Conservation (phyloP, 2,797 vertebrate species). For the Petrocephalus sullivani region DNA sequence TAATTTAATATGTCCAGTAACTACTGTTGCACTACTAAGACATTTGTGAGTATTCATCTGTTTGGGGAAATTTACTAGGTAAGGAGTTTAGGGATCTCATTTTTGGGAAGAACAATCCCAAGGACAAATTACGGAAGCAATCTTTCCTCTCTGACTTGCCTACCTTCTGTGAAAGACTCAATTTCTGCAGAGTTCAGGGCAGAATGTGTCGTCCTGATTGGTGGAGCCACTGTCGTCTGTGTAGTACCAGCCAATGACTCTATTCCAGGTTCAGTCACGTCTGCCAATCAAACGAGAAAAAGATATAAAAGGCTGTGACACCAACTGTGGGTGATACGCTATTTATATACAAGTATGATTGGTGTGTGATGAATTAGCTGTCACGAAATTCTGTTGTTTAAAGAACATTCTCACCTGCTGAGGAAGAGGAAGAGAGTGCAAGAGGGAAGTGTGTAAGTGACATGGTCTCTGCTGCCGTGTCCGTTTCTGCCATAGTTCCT, state of each 20-base stretch:
- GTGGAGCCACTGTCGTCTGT: background rate
- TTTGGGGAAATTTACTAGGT: background rate
- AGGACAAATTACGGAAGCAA: background rate
- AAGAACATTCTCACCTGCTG: background rate
- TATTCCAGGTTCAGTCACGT: background rate
- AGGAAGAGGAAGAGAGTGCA: background rate
- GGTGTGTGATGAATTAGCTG: background rate
- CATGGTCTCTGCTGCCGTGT: background rate
- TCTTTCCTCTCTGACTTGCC: background rate
- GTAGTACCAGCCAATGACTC: slow-evolving; percentile 9
- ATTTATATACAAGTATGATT: background rate
- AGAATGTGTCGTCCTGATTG: background rate
- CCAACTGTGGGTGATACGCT: background rate
- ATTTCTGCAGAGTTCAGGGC: background rate
- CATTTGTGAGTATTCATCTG: background rate
- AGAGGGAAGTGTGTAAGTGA: background rate
- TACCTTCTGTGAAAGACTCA: slow-evolving; percentile 16
- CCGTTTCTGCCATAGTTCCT: background rate
- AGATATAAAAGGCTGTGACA: background rate
- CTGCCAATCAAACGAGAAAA: background rate
- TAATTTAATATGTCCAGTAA: background rate
- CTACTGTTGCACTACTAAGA: background rate
- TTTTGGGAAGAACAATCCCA: background rate
- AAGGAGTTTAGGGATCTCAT: background rate
- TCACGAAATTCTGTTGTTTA: background rate